Conservation (phyloP, 2,797 vertebrate species). For the Ara ararauna region DNA sequence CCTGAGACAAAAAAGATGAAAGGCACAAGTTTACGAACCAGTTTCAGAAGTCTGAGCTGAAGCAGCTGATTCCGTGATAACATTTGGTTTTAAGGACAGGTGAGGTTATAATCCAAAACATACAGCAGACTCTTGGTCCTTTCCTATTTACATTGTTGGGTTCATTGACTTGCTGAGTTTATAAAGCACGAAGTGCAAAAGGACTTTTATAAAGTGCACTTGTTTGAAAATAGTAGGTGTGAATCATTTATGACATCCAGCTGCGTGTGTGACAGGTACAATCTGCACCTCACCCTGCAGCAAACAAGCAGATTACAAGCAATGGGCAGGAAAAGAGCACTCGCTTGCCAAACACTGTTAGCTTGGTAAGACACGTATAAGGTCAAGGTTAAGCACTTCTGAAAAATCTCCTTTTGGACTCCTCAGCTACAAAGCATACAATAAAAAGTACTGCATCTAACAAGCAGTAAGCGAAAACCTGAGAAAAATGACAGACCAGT, state of each 20-base stretch:
- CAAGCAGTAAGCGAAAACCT: background rate
- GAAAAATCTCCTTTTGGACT: background rate
- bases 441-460: background rate
- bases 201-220: slow-evolving; percentile 15
- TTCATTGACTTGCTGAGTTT: background rate
- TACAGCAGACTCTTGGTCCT: background rate
- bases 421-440: background rate
- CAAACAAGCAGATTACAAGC: slow-evolving; percentile 41
- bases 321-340: background rate
- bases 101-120: background rate
- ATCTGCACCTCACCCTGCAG: background rate
- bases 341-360: background rate
- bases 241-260: slow-evolving; percentile 48
- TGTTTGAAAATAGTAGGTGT: slow-evolving; percentile 55
- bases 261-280: slow-evolving; percentile 3
- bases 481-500: background rate
- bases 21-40: background rate
- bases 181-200: background rate
- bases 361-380: slow-evolving; percentile 17
- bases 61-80: background rate
- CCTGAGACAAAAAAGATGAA: background rate
- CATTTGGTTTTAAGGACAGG: background rate
- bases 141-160: background rate
- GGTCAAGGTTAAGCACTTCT: slow-evolving; percentile 23
- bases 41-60: background rate